These are phyloP conservation scores for Syndactyla subalaris DNA, from an alignment of 2,797 vertebrate genomes.

Conservation along the genomic window DNA sequence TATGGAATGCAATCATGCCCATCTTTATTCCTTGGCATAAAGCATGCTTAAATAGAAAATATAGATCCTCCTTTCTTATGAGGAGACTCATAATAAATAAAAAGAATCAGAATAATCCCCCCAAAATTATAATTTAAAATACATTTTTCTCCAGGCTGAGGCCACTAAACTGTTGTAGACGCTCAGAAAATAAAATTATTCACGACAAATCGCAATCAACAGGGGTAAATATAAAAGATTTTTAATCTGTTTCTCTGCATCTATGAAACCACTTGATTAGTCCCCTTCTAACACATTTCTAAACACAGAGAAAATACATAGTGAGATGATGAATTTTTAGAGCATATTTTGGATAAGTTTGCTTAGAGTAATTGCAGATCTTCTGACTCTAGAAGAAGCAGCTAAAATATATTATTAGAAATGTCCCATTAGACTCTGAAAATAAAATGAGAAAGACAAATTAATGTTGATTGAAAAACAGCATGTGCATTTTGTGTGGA, in stretches of 20 bases:
- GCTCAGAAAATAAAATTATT: not conserved
- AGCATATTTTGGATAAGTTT: not conserved
- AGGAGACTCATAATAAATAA: not conserved
- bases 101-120: not conserved
- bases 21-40: not conserved
- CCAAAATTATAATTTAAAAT: not conserved
- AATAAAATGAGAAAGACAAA: conserved; percentile 3
- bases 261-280: conserved; percentile 19
- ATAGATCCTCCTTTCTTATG: accelerated
- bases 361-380: conserved; percentile 13
- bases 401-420: conserved; percentile 26
- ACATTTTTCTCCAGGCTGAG: not conserved
- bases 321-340: not conserved
- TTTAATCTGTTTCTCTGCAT: not conserved
- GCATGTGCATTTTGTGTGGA: conserved; percentile 1
- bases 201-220: not conserved
- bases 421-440: conserved; percentile 22
- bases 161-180: not conserved
- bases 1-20: not conserved
- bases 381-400: not conserved
- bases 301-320: not conserved
- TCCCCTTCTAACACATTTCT: not conserved
- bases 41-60: not conserved
- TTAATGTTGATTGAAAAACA: conserved; percentile 20
- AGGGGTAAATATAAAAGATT: not conserved